phyloP scores from a whole-genome alignment of 2,113 vertebrate species.

The Myotis yumanensis region DNA sequence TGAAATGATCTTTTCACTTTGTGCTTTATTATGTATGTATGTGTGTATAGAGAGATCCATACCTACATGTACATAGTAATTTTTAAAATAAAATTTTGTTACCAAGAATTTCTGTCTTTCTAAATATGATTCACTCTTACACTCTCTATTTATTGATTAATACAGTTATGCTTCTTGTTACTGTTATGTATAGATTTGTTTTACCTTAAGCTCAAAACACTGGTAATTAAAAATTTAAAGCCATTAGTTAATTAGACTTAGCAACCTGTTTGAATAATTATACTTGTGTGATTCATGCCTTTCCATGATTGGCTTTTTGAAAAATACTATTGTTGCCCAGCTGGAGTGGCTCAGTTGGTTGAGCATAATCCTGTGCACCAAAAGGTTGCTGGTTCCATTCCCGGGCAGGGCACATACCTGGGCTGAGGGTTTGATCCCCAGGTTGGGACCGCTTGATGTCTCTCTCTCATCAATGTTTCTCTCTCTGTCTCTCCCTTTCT shows the following conservation, averaged over 20 bases:
- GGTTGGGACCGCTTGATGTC: too few species aligned
- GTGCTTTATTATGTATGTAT: background rate
- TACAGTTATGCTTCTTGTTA: background rate
- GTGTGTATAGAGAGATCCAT: background rate
- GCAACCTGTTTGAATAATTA: background rate
- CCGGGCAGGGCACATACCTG: too few species aligned
- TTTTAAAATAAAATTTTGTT: background rate
- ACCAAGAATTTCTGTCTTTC: background rate
- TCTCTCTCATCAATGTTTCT: too few species aligned
- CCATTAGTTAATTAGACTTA: background rate
- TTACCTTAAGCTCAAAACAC: background rate
- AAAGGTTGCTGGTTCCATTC: too few species aligned
- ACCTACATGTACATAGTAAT: background rate
- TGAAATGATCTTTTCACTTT: constrained; percentile 21
- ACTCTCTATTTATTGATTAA: background rate
- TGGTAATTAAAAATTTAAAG: background rate
- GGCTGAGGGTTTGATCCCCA: too few species aligned
- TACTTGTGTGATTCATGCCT: background rate
- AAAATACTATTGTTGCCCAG: too few species aligned
- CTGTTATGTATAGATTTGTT: background rate
- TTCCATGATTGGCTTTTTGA: background rate
- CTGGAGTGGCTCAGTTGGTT: too few species aligned
- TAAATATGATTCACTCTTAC: background rate
- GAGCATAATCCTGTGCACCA: too few species aligned
- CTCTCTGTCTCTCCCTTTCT: too few species aligned